These are phyloP conservation scores for Sus cebifrons DNA, from an alignment of 2,797 vertebrate genomes.

Conservation along the genomic window DNA sequence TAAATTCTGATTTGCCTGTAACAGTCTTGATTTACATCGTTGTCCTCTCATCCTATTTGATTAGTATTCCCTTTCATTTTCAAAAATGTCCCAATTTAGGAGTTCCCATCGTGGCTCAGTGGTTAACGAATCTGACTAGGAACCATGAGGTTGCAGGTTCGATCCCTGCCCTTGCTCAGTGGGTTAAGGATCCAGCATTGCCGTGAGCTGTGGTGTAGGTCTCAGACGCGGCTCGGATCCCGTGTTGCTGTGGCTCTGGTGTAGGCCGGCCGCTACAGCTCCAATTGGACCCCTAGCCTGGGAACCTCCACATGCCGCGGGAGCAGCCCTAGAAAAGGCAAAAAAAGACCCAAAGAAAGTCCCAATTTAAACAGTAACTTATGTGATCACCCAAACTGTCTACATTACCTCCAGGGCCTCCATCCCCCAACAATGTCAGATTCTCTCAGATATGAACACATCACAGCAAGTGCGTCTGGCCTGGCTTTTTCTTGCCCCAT, in stretches of 20 bases:
- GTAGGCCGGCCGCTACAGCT: no score
- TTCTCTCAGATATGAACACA: background rate
- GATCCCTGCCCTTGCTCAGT: no score
- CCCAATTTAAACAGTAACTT: slow-evolving; percentile 6
- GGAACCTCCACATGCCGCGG: no score
- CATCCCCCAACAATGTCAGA: background rate
- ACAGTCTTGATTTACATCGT: background rate
- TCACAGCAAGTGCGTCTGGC: background rate
- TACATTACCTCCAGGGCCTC: background rate
- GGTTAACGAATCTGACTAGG: no score
- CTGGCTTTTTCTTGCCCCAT: background rate
- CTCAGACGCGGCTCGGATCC: no score
- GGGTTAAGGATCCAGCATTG: no score
- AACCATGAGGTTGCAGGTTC: no score
- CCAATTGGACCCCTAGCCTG: no score
- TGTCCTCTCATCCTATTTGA: background rate
- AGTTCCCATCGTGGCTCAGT: no score
- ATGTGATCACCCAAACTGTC: background rate
- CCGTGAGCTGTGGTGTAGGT: no score
- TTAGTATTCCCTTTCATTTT: background rate
- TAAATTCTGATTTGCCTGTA: background rate
- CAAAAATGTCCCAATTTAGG: background rate
- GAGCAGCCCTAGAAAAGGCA: no score
- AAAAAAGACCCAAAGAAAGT: background rate
- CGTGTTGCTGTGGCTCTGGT: no score